Evolutionary conservation across 2,113 vertebrate species (phyloP).

Genomic region (Neolamprologus variostigma): DNA sequence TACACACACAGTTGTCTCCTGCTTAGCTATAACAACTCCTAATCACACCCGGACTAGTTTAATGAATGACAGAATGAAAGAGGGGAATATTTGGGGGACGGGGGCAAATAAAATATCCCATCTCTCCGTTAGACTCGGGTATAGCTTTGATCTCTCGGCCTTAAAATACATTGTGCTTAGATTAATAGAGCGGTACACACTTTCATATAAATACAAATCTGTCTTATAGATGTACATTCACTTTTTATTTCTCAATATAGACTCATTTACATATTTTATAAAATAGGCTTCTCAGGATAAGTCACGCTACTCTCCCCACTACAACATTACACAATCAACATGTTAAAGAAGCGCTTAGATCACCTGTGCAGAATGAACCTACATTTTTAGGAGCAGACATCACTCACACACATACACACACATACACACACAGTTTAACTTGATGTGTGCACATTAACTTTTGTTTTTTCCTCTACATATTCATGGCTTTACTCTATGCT

Average conservation of each 20-base stretch:
- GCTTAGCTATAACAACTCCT: not conserved
- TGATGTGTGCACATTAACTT: constrained; percentile 11
- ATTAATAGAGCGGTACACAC: constrained; percentile 54
- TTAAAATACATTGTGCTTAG: constrained; percentile 68
- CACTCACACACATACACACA: not conserved
- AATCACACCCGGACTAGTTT: not conserved
- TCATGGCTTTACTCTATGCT: constrained; percentile 63
- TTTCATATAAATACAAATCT: constrained; percentile 64
- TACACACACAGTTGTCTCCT: not conserved
- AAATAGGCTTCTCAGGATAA: constrained; percentile 60
- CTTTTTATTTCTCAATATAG: constrained; percentile 57
- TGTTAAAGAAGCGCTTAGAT: constrained; percentile 6
- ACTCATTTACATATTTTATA: constrained; percentile 61
- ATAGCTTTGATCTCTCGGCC: constrained; percentile 23
- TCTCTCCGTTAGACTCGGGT: not conserved
- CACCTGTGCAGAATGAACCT: not conserved
- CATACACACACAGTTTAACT: not conserved
- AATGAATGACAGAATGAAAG: not conserved
- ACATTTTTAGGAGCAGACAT: constrained; percentile 16
- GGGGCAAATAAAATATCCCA: not conserved
- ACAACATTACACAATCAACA: constrained; percentile 36
- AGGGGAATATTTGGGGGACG: not conserved
- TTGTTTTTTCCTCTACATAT: not conserved
- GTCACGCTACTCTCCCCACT: constrained; percentile 44
- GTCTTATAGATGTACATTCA: constrained; percentile 65